Conservation (phyloP, 2,113 vertebrate genomes). For the Xenus cinereus region DNA sequence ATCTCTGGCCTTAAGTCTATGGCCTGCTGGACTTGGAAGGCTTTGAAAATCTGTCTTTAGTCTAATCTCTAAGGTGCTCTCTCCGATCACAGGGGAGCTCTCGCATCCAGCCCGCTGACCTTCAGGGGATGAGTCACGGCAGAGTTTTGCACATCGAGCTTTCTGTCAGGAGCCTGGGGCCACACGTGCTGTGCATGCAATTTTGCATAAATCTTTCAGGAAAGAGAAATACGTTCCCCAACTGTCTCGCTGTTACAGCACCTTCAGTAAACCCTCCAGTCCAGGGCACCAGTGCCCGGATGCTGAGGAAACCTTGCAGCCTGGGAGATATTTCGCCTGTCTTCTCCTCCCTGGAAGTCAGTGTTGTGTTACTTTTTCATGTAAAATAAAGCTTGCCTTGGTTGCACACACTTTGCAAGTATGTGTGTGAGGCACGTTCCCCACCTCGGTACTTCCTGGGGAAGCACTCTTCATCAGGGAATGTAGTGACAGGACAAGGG, state of each 20-base stretch:
- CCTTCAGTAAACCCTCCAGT: background rate
- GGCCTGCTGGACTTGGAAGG: background rate
- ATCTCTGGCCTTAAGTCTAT: background rate
- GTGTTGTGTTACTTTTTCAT: background rate
- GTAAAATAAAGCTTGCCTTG: background rate
- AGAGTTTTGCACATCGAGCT: background rate
- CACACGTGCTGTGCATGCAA: accelerated
- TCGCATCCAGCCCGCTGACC: background rate
- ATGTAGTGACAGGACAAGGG: no score
- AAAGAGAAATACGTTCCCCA: background rate
- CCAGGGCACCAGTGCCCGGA: background rate
- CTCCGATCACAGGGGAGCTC: background rate
- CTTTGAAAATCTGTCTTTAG: background rate
- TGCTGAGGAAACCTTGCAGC: background rate
- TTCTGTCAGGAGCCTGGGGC: background rate
- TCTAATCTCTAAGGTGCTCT: background rate
- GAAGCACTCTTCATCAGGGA: no score
- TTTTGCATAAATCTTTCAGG: background rate
- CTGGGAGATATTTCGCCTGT: background rate
- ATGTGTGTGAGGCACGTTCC: background rate
- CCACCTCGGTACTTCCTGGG: background rate
- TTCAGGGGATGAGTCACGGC: background rate
- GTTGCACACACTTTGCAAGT: background rate
- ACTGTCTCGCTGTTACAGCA: background rate
- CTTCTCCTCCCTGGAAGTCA: background rate